Conservation (phyloP, 2,797 vertebrate species). For the Gymnoscopelus microlampas region DNA sequence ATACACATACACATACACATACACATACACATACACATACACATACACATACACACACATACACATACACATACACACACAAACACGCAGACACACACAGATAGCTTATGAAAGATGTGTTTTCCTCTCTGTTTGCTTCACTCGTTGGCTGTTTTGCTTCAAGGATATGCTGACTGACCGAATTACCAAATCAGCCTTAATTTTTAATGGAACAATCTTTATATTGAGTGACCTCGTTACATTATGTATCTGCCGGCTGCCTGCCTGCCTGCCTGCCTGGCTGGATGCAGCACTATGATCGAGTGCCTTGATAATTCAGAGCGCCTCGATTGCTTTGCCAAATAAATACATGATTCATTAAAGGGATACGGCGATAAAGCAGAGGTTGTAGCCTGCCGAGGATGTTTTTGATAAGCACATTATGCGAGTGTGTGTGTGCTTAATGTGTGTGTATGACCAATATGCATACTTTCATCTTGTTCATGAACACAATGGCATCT, state of each 20-base stretch:
- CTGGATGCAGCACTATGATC: neutral
- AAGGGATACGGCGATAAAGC: slow-evolving; percentile 23
- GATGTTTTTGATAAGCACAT: slow-evolving; percentile 24
- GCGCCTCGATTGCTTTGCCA: slow-evolving; percentile 12
- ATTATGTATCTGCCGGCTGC: slow-evolving; percentile 9
- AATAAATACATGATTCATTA: slow-evolving; percentile 37
- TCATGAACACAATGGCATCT: no score
- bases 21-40: slow-evolving; percentile 9
- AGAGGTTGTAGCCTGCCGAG: slow-evolving; percentile 35
- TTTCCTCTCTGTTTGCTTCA: neutral
- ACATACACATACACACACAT: slow-evolving; percentile 13
- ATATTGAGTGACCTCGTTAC: slow-evolving; percentile 7
- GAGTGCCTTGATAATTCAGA: neutral
- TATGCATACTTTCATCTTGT: slow-evolving; percentile 9
- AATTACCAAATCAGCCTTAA: slow-evolving; percentile 20
- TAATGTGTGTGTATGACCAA: slow-evolving; percentile 40
- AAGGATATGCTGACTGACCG: neutral
- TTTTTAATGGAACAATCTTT: slow-evolving; percentile 17
- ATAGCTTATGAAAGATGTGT: neutral
- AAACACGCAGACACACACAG: neutral
- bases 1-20: neutral
- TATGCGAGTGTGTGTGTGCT: slow-evolving; percentile 14
- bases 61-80: neutral
- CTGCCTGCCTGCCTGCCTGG: slow-evolving; percentile 5
- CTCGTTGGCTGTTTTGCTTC: neutral